Evolutionary conservation across 2,113 vertebrate species (phyloP).

Genomic region (Typhlomys cinereus): DNA sequence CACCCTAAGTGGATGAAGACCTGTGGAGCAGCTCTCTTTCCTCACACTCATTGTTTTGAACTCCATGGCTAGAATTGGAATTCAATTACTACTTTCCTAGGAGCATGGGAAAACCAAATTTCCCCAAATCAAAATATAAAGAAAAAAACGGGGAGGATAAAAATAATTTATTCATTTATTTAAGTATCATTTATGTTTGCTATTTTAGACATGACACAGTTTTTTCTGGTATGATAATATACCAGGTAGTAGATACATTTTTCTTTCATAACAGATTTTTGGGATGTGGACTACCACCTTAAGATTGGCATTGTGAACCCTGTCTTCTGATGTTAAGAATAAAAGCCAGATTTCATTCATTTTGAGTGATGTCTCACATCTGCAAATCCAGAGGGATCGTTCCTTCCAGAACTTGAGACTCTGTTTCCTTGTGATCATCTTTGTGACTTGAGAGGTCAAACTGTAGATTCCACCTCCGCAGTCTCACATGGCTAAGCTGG

Average conservation of each 20-base stretch:
- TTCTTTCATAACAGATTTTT: background rate
- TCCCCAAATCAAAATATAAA: background rate
- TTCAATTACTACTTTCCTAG: background rate
- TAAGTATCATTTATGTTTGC: too few species aligned
- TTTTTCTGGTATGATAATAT: background rate
- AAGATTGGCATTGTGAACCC: background rate
- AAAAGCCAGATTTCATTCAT: background rate
- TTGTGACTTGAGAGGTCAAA: background rate
- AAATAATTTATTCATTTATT: too few species aligned
- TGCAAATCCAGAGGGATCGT: background rate
- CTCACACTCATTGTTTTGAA: background rate
- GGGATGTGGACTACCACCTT: background rate
- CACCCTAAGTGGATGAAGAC: background rate
- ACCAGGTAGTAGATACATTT: background rate
- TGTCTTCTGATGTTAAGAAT: conserved; percentile 16
- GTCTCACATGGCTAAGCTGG: background rate
- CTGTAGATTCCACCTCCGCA: background rate
- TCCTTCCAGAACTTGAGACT: conserved; percentile 33
- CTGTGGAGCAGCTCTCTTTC: too few species aligned
- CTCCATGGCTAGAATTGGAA: background rate
- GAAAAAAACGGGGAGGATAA: background rate
- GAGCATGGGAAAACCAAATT: background rate
- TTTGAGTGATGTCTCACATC: background rate
- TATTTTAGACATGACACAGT: background rate
- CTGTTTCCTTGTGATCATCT: conserved; percentile 45